These are phyloP conservation scores for Anticlea derivata DNA, from an alignment of 2,888 invertebrate species.

Conservation along the genomic window DNA sequence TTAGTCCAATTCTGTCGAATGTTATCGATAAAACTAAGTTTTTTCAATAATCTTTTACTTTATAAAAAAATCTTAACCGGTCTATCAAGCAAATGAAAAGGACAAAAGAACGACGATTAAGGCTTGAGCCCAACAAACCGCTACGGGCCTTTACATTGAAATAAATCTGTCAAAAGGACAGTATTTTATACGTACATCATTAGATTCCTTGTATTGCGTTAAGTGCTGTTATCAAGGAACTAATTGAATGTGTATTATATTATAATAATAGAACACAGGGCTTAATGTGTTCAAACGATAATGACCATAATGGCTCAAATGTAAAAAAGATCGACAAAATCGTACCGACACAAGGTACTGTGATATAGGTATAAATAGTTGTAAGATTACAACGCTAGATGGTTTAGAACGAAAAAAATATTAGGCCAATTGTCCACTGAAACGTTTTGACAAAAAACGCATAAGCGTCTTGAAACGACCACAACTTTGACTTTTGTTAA, in stretches of 20 bases:
- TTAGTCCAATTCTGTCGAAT: constrained; percentile 9
- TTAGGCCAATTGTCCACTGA: constrained; percentile 9
- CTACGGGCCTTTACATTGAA: neutral
- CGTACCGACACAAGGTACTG: constrained; percentile 51
- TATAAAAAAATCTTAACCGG: no score
- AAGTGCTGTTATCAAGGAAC: no score
- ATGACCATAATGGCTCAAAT: constrained; percentile 60
- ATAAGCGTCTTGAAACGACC: neutral
- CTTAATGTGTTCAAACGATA: constrained; percentile 55
- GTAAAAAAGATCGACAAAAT: constrained; percentile 42
- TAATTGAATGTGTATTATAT: constrained; percentile 11
- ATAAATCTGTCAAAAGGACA: no score
- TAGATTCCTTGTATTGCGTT: no score
- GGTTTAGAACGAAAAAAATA: constrained; percentile 26
- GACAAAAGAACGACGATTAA: constrained; percentile 6
- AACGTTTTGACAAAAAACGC: neutral
- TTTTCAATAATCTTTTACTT: neutral
- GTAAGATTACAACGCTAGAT: constrained; percentile 36
- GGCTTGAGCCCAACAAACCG: constrained; percentile 1
- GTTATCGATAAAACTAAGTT: neutral
- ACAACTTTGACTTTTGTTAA: neutral
- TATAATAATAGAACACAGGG: constrained; percentile 64
- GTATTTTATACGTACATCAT: no score
- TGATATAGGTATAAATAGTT: constrained; percentile 52
- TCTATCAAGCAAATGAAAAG: neutral